A percentile compares a stretch with the other conserved stretches of the same genome.
These are phyloP conservation scores for Phorcus lineatus DNA, from an alignment of 2,888 invertebrate genomes.

Conservation along the genomic window DNA sequence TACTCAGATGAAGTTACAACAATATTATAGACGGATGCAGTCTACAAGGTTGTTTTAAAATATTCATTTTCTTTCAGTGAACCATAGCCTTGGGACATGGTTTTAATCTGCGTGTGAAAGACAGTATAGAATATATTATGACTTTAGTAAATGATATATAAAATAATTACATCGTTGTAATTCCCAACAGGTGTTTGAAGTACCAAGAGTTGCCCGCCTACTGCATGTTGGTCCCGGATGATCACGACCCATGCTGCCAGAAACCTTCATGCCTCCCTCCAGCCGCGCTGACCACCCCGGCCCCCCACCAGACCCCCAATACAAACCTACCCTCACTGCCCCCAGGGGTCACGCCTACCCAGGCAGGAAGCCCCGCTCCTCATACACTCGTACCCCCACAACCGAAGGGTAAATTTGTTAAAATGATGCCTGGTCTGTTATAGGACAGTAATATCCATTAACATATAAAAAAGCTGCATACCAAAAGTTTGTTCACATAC, in stretches of 20 bases:
- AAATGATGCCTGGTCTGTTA: too few relatives aligned
- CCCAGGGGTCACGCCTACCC: slow-evolving; percentile 30
- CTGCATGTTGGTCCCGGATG: slow-evolving; percentile 60
- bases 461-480: too few relatives aligned
- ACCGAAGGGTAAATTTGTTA: not conserved
- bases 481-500: too few relatives aligned
- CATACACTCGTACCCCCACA: slow-evolving; percentile 32
- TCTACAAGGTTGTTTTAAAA: too few relatives aligned
- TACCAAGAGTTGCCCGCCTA: slow-evolving; percentile 56
- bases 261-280: slow-evolving; percentile 46
- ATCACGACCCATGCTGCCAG: slow-evolving; percentile 61
- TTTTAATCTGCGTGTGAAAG: too few relatives aligned
- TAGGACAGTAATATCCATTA: too few relatives aligned
- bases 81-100: too few relatives aligned
- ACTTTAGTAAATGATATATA: too few relatives aligned
- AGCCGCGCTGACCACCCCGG: slow-evolving; percentile 29
- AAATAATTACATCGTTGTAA: not conserved
- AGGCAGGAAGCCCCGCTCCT: slow-evolving; percentile 23
- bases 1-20: too few relatives aligned
- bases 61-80: too few relatives aligned
- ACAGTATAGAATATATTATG: too few relatives aligned
- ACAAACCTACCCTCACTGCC: not conserved
- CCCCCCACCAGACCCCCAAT: slow-evolving; percentile 32
- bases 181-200: slow-evolving; percentile 50
- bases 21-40: too few relatives aligned